These are phyloP conservation scores for Halcyon chelicuti DNA, from an alignment of 2,797 vertebrate genomes.

Conservation along the genomic window DNA sequence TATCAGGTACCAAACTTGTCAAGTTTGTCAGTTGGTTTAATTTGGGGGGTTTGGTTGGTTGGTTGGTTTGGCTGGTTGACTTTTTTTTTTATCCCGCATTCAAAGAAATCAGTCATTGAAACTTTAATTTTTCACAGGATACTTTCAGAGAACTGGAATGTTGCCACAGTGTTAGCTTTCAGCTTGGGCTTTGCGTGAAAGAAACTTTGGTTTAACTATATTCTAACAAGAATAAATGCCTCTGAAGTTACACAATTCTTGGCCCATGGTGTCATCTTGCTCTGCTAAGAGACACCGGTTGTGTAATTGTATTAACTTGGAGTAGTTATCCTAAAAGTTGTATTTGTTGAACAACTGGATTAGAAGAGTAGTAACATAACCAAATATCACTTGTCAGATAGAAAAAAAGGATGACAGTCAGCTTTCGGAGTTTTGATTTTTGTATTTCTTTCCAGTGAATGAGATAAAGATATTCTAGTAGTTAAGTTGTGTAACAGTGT, in stretches of 20 bases:
- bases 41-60: neutral
- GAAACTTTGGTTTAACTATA: neutral
- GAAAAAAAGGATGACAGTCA: neutral
- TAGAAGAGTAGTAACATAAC: neutral
- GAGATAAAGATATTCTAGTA: neutral
- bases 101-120: neutral
- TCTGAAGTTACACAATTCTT: neutral
- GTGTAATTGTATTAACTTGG: neutral
- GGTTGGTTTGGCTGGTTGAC: neutral
- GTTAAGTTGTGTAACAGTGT: neutral
- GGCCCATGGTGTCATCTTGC: neutral
- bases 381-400: neutral
- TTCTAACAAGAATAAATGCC: neutral
- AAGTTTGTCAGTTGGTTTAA: neutral
- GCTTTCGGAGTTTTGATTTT: neutral
- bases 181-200: neutral
- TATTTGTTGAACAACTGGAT: neutral
- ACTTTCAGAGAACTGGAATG: neutral
- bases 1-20: neutral
- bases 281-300: neutral
- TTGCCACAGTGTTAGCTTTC: neutral
- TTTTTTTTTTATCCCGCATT: neutral
- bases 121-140: neutral
- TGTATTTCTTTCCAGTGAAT: neutral
- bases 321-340: neutral